These are phyloP conservation scores for Drosophila atripex DNA, from an alignment of 2,888 invertebrate genomes.

Conservation along the genomic window DNA sequence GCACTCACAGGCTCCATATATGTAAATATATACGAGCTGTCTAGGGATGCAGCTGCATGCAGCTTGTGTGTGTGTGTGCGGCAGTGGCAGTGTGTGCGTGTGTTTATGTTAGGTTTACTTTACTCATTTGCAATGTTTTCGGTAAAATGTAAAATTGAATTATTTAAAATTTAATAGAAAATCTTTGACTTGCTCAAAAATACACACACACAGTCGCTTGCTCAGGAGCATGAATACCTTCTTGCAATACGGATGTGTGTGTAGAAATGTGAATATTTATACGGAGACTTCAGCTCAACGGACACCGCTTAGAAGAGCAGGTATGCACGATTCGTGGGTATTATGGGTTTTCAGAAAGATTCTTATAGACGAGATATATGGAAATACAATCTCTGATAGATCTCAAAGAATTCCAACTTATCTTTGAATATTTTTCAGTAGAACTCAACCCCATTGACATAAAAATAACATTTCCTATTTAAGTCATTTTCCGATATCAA, in stretches of 20 bases:
- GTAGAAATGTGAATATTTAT: constrained; percentile 16
- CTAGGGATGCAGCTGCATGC: constrained; percentile 52
- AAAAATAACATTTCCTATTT: not conserved
- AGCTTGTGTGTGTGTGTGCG: constrained; percentile 12
- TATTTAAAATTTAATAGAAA: constrained; percentile 79
- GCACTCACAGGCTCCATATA: not conserved
- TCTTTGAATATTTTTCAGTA: not conserved
- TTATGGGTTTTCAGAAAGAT: constrained; percentile 3
- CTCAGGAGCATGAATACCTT: constrained; percentile 21
- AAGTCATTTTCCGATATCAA: not conserved
- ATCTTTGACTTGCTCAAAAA: constrained; percentile 72
- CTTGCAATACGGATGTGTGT: constrained; percentile 1
- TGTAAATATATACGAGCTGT: constrained; percentile 12
- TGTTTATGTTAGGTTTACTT: constrained; percentile 61
- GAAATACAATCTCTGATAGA: not conserved
- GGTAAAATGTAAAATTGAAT: constrained; percentile 79
- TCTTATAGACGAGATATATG: not conserved
- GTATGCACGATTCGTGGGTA: constrained; percentile 13
- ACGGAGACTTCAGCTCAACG: constrained; percentile 19
- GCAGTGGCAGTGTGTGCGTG: constrained; percentile 24
- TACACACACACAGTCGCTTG: constrained; percentile 26
- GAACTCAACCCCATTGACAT: too few relatives aligned
- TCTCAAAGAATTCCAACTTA: not conserved
- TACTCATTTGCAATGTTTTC: constrained; percentile 77
- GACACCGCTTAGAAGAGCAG: constrained; percentile 4